Percentiles rank a stretch among this genome's conserved stretches.
Conservation (phyloP, 2,797 vertebrate species). For the Eidolon dupreanum region DNA sequence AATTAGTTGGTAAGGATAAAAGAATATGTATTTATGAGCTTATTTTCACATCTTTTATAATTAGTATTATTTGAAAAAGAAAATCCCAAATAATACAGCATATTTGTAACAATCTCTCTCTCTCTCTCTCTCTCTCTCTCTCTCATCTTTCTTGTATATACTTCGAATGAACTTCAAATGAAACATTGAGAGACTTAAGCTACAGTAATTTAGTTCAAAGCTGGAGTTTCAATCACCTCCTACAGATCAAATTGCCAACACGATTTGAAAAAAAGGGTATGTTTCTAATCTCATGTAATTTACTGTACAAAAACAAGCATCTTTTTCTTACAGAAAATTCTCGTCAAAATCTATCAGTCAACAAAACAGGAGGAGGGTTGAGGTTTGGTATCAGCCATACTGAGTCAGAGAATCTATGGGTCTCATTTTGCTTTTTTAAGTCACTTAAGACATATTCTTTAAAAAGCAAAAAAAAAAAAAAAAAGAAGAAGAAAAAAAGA, state of each 20-base stretch:
- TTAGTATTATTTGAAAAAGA: conserved; percentile 33
- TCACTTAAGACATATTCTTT: background rate
- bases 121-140: background rate
- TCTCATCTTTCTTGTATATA: background rate
- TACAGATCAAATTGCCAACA: conserved; percentile 63
- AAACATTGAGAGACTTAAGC: conserved; percentile 42
- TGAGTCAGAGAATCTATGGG: background rate
- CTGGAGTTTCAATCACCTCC: conserved; percentile 1
- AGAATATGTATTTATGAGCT: background rate
- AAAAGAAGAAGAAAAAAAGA: no score
- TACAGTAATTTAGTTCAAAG: conserved; percentile 64
- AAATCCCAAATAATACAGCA: background rate
- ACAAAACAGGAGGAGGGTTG: background rate
- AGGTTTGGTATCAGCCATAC: background rate
- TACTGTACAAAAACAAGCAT: conserved; percentile 24
- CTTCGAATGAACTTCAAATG: conserved; percentile 63
- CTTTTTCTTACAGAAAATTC: conserved; percentile 37
- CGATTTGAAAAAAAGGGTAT: conserved; percentile 45
- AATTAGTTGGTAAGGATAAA: background rate
- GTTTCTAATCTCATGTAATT: conserved; percentile 58
- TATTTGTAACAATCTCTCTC: background rate
- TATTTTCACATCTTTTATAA: conserved; percentile 49
- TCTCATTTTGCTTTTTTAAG: background rate
- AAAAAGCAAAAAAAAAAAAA: background rate
- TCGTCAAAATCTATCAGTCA: conserved; percentile 39